A percentile compares a stretch with the other conserved stretches of the same genome.
These are phyloP conservation scores for Drosophila parthenogenetica DNA, from an alignment of 2,888 invertebrate species.

Conservation along the genomic window DNA sequence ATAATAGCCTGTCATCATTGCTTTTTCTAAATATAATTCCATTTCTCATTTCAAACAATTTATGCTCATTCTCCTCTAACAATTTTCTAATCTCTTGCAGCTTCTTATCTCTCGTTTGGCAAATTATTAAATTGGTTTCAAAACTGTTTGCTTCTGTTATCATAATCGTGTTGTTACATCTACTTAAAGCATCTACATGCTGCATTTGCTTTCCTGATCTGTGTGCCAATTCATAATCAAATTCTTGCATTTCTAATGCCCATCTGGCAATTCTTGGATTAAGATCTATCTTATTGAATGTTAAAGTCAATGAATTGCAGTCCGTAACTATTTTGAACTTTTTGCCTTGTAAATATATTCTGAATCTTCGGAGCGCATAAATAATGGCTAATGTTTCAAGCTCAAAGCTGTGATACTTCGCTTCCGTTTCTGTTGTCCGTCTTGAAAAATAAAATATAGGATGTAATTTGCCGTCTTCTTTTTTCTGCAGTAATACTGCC, in stretches of 20 bases:
- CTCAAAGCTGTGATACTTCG: constrained; percentile 67
- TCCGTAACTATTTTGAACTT: constrained; percentile 7
- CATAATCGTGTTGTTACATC: constrained; percentile 44
- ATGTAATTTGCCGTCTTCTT: not conserved
- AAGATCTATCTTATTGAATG: constrained; percentile 48
- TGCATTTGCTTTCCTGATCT: constrained; percentile 31
- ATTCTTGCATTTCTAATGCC: constrained; percentile 33
- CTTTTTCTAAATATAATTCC: constrained; percentile 21
- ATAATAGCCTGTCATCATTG: constrained; percentile 11
- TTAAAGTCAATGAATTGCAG: constrained; percentile 25
- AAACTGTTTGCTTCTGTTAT: constrained; percentile 21
- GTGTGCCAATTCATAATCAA: constrained; percentile 32
- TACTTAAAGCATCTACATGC: constrained; percentile 42
- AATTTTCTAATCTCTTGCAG: too few relatives aligned
- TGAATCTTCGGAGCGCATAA: constrained; percentile 46
- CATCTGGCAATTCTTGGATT: constrained; percentile 55
- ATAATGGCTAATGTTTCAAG: constrained; percentile 68
- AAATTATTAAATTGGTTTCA: not conserved
- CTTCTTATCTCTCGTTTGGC: too few relatives aligned
- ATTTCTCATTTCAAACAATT: constrained; percentile 19
- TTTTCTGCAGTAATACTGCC: not conserved
- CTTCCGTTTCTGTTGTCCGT: constrained; percentile 28
- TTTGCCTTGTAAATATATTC: constrained; percentile 43
- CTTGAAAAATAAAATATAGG: constrained; percentile 52
- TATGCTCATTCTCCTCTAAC: constrained; percentile 1